phyloP scores from a whole-genome alignment of 2,113 vertebrate genomes.

The Hystrix brachyura region DNA sequence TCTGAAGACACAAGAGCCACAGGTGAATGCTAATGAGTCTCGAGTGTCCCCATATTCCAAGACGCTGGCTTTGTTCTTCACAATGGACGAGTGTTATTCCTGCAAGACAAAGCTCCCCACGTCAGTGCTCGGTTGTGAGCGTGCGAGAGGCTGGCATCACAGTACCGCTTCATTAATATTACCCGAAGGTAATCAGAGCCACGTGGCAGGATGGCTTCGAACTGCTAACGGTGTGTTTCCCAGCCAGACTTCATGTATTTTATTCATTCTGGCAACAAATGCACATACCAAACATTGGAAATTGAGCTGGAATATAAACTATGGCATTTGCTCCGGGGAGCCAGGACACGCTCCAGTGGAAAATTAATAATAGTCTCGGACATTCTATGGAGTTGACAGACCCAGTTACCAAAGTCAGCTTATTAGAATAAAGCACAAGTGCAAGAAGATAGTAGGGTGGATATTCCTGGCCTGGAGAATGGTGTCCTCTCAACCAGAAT shows the following conservation, averaged over 20 bases:
- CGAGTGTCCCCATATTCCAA: not conserved
- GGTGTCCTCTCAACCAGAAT: not conserved
- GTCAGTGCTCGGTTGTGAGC: not conserved
- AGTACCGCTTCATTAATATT: conserved; percentile 38
- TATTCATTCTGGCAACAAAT: not conserved
- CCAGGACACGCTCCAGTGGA: not conserved
- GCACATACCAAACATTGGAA: not conserved
- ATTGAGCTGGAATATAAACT: not conserved
- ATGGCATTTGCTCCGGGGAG: not conserved
- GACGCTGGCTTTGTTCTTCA: conserved; percentile 4
- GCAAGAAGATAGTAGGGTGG: fast-evolving
- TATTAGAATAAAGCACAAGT: not conserved
- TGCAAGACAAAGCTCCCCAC: not conserved
- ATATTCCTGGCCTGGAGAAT: not conserved
- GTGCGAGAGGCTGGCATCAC: not conserved
- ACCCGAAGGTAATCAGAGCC: not conserved
- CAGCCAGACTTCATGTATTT: not conserved
- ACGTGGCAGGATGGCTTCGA: not conserved
- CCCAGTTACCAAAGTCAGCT: not conserved
- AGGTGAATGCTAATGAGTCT: conserved; percentile 25
- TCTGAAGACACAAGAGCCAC: not conserved
- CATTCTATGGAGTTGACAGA: not conserved
- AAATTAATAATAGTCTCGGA: not conserved
- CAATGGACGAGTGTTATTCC: not conserved
- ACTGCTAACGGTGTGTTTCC: not conserved